Conservation (phyloP, 2,797 vertebrate species). For the Cephalopachus bancanus region DNA sequence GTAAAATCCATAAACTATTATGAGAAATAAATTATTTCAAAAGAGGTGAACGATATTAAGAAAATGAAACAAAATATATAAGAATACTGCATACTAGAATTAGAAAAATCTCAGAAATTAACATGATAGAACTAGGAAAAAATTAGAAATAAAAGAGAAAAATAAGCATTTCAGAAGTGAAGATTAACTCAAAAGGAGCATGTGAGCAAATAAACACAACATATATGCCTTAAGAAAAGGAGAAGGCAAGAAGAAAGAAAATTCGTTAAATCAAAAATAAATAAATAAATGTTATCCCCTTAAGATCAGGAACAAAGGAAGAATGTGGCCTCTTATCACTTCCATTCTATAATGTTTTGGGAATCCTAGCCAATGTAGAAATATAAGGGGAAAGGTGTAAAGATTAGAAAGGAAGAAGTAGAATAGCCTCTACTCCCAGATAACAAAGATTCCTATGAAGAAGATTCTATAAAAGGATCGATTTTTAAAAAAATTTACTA, state of each 20-base stretch:
- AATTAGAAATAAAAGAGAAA: constrained; percentile 50
- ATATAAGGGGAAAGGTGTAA: neutral
- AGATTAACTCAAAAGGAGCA: constrained; percentile 54
- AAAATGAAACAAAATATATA: neutral
- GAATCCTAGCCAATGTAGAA: neutral
- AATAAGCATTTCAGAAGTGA: constrained; percentile 49
- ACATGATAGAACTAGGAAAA: neutral
- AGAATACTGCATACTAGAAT: constrained; percentile 4
- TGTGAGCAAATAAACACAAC: constrained; percentile 26
- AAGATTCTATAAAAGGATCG: constrained; percentile 18
- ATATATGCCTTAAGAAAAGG: neutral
- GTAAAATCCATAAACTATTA: neutral
- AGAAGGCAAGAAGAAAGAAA: neutral
- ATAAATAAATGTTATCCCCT: neutral
- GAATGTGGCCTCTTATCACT: neutral
- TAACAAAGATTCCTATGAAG: neutral
- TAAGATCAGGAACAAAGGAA: neutral
- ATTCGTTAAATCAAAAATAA: neutral
- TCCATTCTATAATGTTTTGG: neutral
- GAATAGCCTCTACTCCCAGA: constrained; percentile 27
- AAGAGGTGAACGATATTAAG: constrained; percentile 11
- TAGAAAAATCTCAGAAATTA: constrained; percentile 53
- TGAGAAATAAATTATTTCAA: constrained; percentile 16
- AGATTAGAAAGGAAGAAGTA: neutral
- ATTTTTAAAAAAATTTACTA: neutral